These are phyloP conservation scores for Bhutanitis thaidina DNA, from an alignment of 2,888 invertebrate genomes.

Conservation along the genomic window DNA sequence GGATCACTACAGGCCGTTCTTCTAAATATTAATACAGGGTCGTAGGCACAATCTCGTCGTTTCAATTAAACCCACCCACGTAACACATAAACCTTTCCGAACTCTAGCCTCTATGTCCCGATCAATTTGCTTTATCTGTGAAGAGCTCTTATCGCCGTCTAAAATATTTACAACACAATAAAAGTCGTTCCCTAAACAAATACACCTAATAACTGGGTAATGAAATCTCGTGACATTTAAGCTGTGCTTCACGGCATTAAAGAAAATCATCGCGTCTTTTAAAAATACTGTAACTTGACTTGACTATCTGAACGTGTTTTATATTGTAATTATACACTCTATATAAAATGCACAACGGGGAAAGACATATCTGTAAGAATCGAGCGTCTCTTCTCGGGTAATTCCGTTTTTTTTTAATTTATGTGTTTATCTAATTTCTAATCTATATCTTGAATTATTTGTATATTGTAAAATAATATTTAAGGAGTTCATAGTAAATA, in stretches of 20 bases:
- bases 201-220: slow-evolving; percentile 66
- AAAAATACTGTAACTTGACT: not conserved
- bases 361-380: too few species aligned
- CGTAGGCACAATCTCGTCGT: slow-evolving; percentile 61
- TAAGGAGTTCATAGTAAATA: too few species aligned
- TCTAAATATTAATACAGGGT: slow-evolving; percentile 59
- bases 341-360: too few species aligned
- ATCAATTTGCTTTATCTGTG: slow-evolving; percentile 75
- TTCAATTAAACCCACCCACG: slow-evolving; percentile 71
- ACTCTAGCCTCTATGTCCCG: slow-evolving; percentile 32
- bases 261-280: slow-evolving; percentile 4
- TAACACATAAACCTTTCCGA: slow-evolving; percentile 50
- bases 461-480: too few species aligned
- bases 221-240: slow-evolving; percentile 42
- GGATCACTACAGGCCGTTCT: slow-evolving; percentile 47
- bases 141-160: slow-evolving; percentile 63
- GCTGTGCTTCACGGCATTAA: slow-evolving; percentile 13
- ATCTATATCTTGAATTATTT: too few species aligned
- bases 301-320: too few species aligned
- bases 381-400: too few species aligned
- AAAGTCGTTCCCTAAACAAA: slow-evolving; percentile 66
- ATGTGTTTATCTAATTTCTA: too few species aligned
- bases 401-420: too few species aligned
- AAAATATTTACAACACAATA: slow-evolving; percentile 77
- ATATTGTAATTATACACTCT: too few species aligned